These are phyloP conservation scores for Trypoxylon attenuatum DNA, from an alignment of 2,888 invertebrate genomes.

Conservation along the genomic window DNA sequence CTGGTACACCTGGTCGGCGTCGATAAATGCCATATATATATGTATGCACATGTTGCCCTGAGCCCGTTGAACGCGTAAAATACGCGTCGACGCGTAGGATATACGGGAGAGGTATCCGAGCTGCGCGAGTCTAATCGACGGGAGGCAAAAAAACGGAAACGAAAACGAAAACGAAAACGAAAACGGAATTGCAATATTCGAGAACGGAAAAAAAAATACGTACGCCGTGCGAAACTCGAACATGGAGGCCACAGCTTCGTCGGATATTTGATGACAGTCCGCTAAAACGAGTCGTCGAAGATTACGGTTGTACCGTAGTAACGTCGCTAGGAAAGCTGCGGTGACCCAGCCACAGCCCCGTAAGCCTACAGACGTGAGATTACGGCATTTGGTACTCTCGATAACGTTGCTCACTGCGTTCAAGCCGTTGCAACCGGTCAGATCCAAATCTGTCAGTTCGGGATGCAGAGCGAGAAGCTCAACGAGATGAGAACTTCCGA, in stretches of 20 bases:
- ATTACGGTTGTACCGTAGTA: constrained; percentile 42
- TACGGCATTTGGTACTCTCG: constrained; percentile 42
- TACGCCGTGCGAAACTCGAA: constrained; percentile 36
- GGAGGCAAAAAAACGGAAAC: background rate
- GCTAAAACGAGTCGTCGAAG: constrained; percentile 41
- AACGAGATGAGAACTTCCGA: constrained; percentile 44
- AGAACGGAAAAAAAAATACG: constrained; percentile 9
- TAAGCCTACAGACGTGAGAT: constrained; percentile 41
- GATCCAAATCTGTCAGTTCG: constrained; percentile 36
- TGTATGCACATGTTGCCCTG: background rate
- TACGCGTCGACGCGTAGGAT: constrained; percentile 15
- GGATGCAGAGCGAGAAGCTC: constrained; percentile 38
- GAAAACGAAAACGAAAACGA: constrained; percentile 6
- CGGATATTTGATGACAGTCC: constrained; percentile 43
- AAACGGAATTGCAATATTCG: constrained; percentile 24
- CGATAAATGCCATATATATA: background rate
- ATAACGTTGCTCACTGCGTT: constrained; percentile 23
- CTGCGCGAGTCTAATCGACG: constrained; percentile 19
- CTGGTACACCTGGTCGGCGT: constrained; percentile 13
- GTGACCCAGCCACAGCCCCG: constrained; percentile 38
- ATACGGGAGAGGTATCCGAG: constrained; percentile 18
- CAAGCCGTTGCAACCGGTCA: constrained; percentile 42
- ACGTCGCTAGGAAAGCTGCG: constrained; percentile 32
- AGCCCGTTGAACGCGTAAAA: background rate
- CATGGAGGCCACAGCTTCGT: constrained; percentile 37